Base-by-base conservation (phyloP, 2,888 invertebrate genomes). In the Anthophora plumipes region DNA sequence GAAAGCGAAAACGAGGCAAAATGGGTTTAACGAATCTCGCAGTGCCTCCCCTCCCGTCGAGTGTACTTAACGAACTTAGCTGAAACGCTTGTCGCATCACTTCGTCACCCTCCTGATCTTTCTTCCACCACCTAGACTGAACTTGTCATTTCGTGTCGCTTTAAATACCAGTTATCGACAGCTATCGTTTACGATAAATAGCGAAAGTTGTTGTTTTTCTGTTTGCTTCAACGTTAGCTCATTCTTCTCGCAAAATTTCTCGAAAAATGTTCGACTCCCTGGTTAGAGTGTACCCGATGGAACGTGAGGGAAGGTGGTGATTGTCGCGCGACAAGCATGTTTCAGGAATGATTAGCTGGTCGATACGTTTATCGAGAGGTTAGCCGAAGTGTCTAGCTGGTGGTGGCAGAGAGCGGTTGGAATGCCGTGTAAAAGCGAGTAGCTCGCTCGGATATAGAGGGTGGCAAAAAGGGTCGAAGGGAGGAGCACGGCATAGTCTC, bases 401-500 rank as follows among this genome's bases (percentile, higher is more conserved):
- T 64, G 70, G 67, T 60, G 77, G 84, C 54, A 52, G 74, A 59
- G 66, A 68, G n/a, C 59, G 41, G 41, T 66, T 22, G 81, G 77
- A 81, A 80, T 80, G 75, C 54, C 77, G 70, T 54, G 77, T 78
- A 72, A 85, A 85, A 85, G 85, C 79, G 52, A 71, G 69, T 52
- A 72, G 48, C 31, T 31, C 22, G 79, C 41, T 48, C 59, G 25
- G 69, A 14, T n/a, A 22, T 55, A 48, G 68, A 60, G 72, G 54
- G 48, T 22, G 71, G 60, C 17, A 14, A 57, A 70, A 77, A 63
- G 54, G 43, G 55, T 20, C 31, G 80, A 59, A 20, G 37, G 70
- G 63, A 43, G 52, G 14, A 52, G 63, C 12, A 77, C 70, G 63
- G 71, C 70, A 64, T 81, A 85, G 88, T 86, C 86, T 89, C 87